These are phyloP conservation scores for Rambutsinella grinnellia DNA, from an alignment of 2,888 invertebrate species.

Conservation along the genomic window DNA sequence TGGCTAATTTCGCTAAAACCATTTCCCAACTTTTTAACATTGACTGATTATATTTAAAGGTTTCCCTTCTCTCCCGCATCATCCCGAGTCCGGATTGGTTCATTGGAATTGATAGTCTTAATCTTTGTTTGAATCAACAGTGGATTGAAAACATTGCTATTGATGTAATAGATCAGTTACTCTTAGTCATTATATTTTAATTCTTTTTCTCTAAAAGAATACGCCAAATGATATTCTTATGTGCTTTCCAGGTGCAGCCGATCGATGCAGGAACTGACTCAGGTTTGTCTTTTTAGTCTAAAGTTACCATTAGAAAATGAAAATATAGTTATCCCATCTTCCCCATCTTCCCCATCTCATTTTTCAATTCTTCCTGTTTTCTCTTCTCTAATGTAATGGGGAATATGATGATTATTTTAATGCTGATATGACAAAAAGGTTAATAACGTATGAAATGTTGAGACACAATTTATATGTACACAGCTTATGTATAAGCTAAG, in stretches of 20 bases:
- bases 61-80: conserved; percentile 74
- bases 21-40: not conserved
- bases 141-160: conserved; percentile 64
- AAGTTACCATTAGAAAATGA: not conserved
- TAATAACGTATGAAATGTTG: too few relatives aligned
- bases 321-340: not conserved
- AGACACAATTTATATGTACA: too few relatives aligned
- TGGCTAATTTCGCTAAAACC: conserved; percentile 1
- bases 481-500: not conserved
- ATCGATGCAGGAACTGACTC: conserved; percentile 71
- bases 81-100: conserved; percentile 80
- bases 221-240: conserved; percentile 16
- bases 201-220: too few relatives aligned
- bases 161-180: conserved; percentile 59
- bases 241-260: conserved; percentile 68
- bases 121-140: conserved; percentile 72
- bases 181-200: too few relatives aligned
- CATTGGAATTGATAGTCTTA: conserved; percentile 75
- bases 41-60: conserved; percentile 69
- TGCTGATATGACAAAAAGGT: too few relatives aligned
- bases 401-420: not conserved
- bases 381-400: not conserved
- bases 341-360: not conserved
- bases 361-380: not conserved
- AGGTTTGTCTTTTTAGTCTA: conserved; percentile 62